Percentiles rank a stretch among this genome's conserved stretches.
Conservation (phyloP, 2,797 vertebrate genomes). For the Euthynnus affinis region DNA sequence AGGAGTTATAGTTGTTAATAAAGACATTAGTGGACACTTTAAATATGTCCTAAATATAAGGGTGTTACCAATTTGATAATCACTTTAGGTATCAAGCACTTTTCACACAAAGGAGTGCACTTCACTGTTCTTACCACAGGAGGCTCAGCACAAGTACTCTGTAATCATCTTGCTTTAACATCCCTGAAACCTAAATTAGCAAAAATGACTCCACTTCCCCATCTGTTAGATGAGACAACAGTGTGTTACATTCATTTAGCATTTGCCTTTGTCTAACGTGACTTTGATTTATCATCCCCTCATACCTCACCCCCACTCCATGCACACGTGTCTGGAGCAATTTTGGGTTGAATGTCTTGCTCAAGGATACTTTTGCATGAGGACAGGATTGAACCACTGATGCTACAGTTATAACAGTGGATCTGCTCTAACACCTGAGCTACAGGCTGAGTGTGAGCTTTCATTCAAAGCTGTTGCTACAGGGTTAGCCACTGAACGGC, state of each 20-base stretch:
- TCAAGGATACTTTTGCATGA: neutral
- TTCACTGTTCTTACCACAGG: neutral
- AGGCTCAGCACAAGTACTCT: neutral
- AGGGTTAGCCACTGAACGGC: neutral
- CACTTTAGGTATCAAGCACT: neutral
- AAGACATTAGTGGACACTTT: too few species aligned
- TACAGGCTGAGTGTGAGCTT: neutral
- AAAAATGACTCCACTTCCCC: too few species aligned
- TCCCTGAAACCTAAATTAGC: too few species aligned
- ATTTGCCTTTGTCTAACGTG: too few species aligned
- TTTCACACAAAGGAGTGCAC: neutral
- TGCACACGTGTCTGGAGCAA: neutral
- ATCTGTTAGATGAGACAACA: too few species aligned
- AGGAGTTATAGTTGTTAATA: too few species aligned
- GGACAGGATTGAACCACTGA: too few species aligned
- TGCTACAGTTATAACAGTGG: neutral
- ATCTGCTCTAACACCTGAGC: neutral
- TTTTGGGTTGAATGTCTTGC: neutral
- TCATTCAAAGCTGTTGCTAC: neutral
- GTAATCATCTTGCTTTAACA: neutral
- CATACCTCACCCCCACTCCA: too few species aligned
- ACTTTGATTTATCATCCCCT: neutral
- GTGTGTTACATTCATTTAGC: too few species aligned
- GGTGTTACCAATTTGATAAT: too few species aligned
- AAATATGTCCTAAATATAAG: too few species aligned